Percentiles rank a stretch among this genome's conserved stretches.
phyloP scores from a whole-genome alignment of 2,888 invertebrate genomes.

The Falcaria lacertinaria region DNA sequence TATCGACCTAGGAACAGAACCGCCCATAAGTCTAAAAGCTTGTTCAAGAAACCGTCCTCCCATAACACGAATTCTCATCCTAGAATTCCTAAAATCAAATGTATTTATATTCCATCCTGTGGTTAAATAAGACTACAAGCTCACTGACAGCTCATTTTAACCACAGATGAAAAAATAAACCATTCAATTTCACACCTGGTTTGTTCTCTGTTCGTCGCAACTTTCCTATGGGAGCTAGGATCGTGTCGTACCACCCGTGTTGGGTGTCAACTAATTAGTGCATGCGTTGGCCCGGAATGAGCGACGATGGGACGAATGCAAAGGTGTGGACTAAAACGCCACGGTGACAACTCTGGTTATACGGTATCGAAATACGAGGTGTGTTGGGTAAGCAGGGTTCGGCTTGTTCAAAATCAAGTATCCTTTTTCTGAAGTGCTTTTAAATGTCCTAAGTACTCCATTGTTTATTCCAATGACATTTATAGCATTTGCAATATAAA shows the following conservation, averaged over 20 bases:
- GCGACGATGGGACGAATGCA: slow-evolving; percentile 46
- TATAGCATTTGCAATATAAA: no score
- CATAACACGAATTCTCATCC: no score
- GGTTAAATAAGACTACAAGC: neutral
- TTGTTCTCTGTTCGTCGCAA: slow-evolving; percentile 35
- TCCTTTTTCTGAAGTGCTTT: no score
- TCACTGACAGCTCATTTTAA: slow-evolving; percentile 1
- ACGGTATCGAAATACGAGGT: no score
- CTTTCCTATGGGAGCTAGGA: slow-evolving; percentile 60
- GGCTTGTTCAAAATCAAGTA: no score
- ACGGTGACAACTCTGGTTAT: slow-evolving; percentile 22
- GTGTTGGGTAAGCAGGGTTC: no score
- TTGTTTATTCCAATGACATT: no score
- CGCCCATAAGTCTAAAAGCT: no score
- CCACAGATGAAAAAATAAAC: slow-evolving; percentile 29
- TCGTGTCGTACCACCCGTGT: slow-evolving; percentile 36
- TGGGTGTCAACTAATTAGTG: slow-evolving; percentile 70
- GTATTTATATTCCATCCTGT: neutral
- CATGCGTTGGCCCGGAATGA: slow-evolving; percentile 70
- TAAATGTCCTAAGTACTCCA: no score
- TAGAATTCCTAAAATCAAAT: neutral
- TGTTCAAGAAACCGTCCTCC: no score
- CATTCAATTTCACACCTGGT: slow-evolving; percentile 64
- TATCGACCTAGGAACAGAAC: no score
- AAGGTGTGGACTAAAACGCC: slow-evolving; percentile 53